Conservation (phyloP, 1,140 invertebrate species). For the Brachionus rubens region DNA sequence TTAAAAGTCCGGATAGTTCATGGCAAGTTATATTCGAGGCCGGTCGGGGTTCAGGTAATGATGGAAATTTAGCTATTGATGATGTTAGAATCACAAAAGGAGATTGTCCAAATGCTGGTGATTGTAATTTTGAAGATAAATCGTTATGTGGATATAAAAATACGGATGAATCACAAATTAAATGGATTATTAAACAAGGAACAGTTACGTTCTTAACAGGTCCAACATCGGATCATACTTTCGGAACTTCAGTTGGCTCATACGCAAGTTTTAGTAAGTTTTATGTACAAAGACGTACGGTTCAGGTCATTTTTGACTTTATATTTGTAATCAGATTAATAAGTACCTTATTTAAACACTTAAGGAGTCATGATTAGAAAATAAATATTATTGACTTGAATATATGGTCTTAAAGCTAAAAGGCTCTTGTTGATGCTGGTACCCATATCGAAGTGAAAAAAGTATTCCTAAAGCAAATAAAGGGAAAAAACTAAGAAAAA, state of each 20-base stretch:
- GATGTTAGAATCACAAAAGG: slow-evolving; percentile 30
- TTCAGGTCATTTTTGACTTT: no score
- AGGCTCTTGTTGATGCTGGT: no score
- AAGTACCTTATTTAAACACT: no score
- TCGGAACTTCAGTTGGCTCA: slow-evolving; percentile 13
- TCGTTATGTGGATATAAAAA: slow-evolving; percentile 4
- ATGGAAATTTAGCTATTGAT: slow-evolving; percentile 46
- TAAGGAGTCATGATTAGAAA: no score
- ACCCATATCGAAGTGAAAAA: no score
- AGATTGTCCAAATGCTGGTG: slow-evolving; percentile 16
- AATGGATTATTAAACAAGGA: slow-evolving; percentile 39
- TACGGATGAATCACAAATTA: background rate
- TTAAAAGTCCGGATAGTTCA: slow-evolving; percentile 34
- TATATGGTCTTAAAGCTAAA: no score
- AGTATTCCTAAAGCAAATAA: no score
- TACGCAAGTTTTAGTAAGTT: slow-evolving; percentile 30
- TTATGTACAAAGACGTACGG: background rate
- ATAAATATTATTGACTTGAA: no score
- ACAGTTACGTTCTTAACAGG: slow-evolving; percentile 12
- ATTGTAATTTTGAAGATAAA: slow-evolving; percentile 46
- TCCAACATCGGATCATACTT: slow-evolving; percentile 32
- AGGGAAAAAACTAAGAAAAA: no score
- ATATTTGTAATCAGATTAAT: no score
- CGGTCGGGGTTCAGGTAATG: background rate
- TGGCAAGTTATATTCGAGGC: slow-evolving; percentile 44